Percentiles rank a stretch among this genome's conserved stretches.
Conservation (phyloP, 2,888 invertebrate genomes). For the Lottia scabra region DNA sequence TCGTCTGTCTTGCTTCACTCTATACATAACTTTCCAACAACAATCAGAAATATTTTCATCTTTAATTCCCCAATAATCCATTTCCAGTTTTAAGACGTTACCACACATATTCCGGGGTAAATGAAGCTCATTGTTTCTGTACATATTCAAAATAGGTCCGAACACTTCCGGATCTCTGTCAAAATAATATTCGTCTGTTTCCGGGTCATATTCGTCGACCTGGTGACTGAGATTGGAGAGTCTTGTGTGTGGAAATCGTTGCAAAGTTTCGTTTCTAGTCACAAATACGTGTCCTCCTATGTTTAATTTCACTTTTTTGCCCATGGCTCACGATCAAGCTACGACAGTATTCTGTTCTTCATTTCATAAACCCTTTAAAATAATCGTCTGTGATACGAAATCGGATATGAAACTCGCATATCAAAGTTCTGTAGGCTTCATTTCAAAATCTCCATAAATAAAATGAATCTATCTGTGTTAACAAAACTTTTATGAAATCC, state of each 20-base stretch:
- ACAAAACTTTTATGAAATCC: too few species aligned
- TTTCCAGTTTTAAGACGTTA: constrained; percentile 44
- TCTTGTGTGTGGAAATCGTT: constrained; percentile 27
- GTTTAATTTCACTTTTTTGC: constrained; percentile 26
- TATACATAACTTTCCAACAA: constrained; percentile 40
- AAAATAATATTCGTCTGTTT: constrained; percentile 40
- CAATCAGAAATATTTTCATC: constrained; percentile 46
- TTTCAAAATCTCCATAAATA: too few species aligned
- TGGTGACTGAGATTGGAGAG: constrained; percentile 22
- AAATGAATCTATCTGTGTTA: too few species aligned
- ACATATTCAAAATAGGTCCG: constrained; percentile 44
- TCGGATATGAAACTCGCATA: too few species aligned
- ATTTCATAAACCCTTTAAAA: too few species aligned
- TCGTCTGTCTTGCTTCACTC: constrained; percentile 33
- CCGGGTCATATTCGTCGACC: constrained; percentile 18
- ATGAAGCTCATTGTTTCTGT: constrained; percentile 46
- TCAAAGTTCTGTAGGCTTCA: too few species aligned
- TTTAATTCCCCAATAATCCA: constrained; percentile 52
- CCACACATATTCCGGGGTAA: constrained; percentile 51
- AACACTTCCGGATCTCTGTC: constrained; percentile 50
- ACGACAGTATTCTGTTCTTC: too few species aligned
- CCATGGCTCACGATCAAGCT: too few species aligned
- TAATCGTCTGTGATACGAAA: too few species aligned
- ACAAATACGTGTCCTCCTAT: constrained; percentile 38
- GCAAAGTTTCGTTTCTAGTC: constrained; percentile 27